A percentile compares a stretch with the other conserved stretches of the same genome.
Evolutionary conservation across 1,140 invertebrate genomes (phyloP).

Genomic region (Chymomyza costata): DNA sequence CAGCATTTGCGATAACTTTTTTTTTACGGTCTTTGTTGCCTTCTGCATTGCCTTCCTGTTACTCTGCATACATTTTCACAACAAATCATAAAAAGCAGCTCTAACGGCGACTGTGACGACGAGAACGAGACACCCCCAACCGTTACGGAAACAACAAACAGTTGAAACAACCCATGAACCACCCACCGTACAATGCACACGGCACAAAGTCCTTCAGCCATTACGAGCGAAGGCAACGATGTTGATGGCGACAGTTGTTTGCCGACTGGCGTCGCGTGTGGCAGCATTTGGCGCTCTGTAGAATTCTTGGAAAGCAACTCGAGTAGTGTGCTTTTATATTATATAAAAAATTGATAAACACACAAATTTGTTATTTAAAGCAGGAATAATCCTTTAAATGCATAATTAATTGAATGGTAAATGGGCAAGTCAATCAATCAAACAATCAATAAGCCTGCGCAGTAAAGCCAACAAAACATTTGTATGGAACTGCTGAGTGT

Average conservation of each 20-base stretch:
- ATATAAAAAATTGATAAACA: too few relatives aligned
- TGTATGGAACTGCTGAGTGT: neutral
- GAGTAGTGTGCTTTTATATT: constrained; percentile 5
- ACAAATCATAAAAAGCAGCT: constrained; percentile 68
- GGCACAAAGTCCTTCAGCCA: constrained; percentile 18
- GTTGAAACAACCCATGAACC: constrained; percentile 20
- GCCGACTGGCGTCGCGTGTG: constrained; percentile 63
- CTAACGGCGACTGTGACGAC: constrained; percentile 29
- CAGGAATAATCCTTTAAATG: neutral
- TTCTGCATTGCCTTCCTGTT: constrained; percentile 52
- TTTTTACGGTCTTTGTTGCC: constrained; percentile 22
- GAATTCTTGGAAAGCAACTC: neutral
- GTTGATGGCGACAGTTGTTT: constrained; percentile 58
- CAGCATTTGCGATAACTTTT: constrained; percentile 44
- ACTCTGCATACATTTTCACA: constrained; percentile 66
- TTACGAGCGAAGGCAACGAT: constrained; percentile 30
- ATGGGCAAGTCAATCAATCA: constrained; percentile 44
- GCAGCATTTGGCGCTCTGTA: constrained; percentile 6
- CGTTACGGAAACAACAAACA: constrained; percentile 28
- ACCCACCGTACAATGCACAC: constrained; percentile 27
- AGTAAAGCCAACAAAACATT: constrained; percentile 28
- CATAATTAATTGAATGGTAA: constrained; percentile 37
- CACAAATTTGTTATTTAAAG: too few relatives aligned
- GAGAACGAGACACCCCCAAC: constrained; percentile 2
- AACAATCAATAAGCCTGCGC: constrained; percentile 49